A percentile compares a stretch with the other conserved stretches of the same genome.
phyloP scores from a whole-genome alignment of 2,113 vertebrate genomes.

The Phyllopteryx taeniolatus region DNA sequence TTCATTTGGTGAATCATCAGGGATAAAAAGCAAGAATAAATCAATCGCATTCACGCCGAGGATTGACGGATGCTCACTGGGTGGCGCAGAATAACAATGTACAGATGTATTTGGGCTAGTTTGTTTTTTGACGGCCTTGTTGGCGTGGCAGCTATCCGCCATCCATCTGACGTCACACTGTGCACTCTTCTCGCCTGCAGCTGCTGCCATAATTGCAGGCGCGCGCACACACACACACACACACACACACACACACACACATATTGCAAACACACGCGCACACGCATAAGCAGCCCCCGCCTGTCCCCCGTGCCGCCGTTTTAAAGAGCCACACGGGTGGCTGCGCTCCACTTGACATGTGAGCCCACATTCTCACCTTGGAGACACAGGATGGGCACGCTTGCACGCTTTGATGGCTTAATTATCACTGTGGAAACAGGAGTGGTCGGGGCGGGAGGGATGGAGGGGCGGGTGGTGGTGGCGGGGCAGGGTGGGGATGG shows the following conservation, averaged over 20 bases:
- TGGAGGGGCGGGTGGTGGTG: not conserved
- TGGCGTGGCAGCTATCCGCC: conserved; percentile 37
- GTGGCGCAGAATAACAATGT: not conserved
- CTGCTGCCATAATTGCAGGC: conserved; percentile 35
- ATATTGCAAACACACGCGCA: not conserved
- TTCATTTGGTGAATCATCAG: not conserved
- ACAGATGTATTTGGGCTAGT: not conserved
- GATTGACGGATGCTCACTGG: too few species aligned
- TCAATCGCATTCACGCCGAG: not conserved
- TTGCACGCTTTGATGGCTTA: conserved; percentile 74
- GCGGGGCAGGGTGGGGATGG: conserved; percentile 11
- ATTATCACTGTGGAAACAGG: conserved; percentile 74
- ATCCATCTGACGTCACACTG: conserved; percentile 49
- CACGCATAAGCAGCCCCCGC: conserved; percentile 13
- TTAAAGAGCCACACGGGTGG: conserved; percentile 68
- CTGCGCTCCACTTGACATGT: conserved; percentile 68
- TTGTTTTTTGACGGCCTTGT: conserved; percentile 14
- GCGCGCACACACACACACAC: conserved; percentile 16
- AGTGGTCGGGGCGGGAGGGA: conserved; percentile 37
- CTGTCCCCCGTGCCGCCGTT: conserved; percentile 58
- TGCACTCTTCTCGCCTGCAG: conserved; percentile 51
- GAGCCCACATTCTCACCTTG: conserved; percentile 68
- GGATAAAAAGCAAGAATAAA: not conserved
- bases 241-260: conserved; percentile 29
- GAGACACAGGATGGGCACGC: conserved; percentile 69